Evolutionary conservation across 1,140 invertebrate species (phyloP).

Genomic region (Drosophila biarmipes): DNA sequence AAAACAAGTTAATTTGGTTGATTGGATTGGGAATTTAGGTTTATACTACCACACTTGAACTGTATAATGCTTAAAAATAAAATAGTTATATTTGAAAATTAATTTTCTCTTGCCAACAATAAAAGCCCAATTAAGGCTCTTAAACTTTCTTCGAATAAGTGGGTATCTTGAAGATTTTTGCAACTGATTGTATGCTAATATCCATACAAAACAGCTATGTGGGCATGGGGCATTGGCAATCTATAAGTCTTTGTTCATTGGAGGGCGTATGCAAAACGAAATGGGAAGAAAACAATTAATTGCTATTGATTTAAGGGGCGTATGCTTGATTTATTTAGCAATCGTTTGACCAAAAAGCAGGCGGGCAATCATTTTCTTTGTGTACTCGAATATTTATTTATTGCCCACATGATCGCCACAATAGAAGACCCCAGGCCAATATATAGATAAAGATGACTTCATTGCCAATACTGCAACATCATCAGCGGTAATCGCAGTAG

Average conservation of each 20-base stretch:
- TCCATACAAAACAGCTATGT: constrained; percentile 23
- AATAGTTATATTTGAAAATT: background rate
- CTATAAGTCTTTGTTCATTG: constrained; percentile 40
- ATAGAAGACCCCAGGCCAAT: constrained; percentile 17
- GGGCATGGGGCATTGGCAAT: constrained; percentile 22
- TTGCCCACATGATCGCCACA: constrained; percentile 40
- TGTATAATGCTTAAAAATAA: too few relatives aligned
- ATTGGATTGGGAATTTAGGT: too few relatives aligned
- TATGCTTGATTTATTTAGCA: constrained; percentile 71
- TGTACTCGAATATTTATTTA: constrained; percentile 43
- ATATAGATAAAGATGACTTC: constrained; percentile 49
- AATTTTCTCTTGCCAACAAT: constrained; percentile 8
- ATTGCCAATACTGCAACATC: constrained; percentile 54
- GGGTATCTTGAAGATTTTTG: background rate
- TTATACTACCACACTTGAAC: too few relatives aligned
- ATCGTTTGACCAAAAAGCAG: constrained; percentile 49
- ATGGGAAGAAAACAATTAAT: constrained; percentile 65
- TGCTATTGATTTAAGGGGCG: constrained; percentile 74
- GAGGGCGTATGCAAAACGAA: constrained; percentile 50
- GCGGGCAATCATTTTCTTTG: constrained; percentile 40
- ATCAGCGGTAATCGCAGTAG: constrained; percentile 36
- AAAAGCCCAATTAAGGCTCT: constrained; percentile 35
- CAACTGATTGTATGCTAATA: constrained; percentile 23
- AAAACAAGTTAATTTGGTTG: background rate
- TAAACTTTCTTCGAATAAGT: constrained; percentile 31